These are phyloP conservation scores for Butorides virescens DNA, from an alignment of 2,113 vertebrate genomes.

Conservation along the genomic window DNA sequence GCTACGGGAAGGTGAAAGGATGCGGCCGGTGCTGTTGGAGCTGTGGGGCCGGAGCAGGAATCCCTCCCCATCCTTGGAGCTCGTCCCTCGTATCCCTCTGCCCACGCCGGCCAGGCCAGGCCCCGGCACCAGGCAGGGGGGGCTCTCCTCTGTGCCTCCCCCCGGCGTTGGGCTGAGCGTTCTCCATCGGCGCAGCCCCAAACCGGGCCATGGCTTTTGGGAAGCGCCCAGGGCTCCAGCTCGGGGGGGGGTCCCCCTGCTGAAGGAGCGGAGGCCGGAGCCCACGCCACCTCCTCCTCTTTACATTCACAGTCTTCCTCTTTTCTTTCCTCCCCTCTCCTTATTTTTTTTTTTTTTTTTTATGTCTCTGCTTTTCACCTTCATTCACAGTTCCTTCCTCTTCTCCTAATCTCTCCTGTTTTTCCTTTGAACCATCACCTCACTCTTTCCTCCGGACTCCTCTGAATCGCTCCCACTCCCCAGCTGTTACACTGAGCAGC, in stretches of 20 bases:
- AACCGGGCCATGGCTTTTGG: accelerated
- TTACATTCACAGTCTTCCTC: neutral
- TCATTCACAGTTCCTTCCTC: conserved; percentile 38
- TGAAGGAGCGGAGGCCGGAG: neutral
- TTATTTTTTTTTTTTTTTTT: neutral
- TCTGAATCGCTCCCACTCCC: conserved; percentile 47
- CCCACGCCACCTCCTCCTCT: neutral
- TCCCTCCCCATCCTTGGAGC: accelerated
- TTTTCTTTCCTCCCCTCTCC: neutral
- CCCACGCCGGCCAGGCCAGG: neutral
- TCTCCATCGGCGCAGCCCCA: neutral
- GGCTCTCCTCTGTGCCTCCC: neutral
- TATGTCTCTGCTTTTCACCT: conserved; percentile 31
- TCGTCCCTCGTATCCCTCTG: neutral
- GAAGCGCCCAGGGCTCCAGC: neutral
- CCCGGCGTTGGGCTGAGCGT: accelerated
- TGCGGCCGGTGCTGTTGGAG: neutral
- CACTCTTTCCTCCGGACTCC: conserved; percentile 68
- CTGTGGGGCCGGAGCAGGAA: accelerated
- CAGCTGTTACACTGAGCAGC: conserved; percentile 83
- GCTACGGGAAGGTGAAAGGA: accelerated
- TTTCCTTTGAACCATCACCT: conserved; percentile 60
- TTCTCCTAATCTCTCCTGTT: conserved; percentile 65
- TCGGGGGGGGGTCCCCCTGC: accelerated
- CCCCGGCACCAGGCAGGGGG: accelerated